Conservation (phyloP, 92 coral and sea anemone species). For the Diadumene lineata region DNA sequence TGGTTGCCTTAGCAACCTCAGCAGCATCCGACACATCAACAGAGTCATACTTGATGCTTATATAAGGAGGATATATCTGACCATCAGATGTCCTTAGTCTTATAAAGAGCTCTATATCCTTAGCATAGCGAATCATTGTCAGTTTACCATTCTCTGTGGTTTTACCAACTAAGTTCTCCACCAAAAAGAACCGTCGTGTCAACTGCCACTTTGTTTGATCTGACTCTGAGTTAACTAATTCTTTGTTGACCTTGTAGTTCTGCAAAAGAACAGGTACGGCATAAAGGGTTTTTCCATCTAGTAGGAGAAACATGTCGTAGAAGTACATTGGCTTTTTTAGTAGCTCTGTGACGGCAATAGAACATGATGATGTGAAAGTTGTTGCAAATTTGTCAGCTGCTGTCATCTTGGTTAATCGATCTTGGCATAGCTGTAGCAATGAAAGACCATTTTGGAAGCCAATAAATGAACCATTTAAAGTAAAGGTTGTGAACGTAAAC, state of each 20-base stretch:
- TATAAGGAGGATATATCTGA: constrained; percentile 82
- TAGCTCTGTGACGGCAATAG: constrained; percentile 62
- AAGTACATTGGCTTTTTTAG: constrained; percentile 56
- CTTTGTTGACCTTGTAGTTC: constrained; percentile 52
- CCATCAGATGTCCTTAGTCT: constrained; percentile 87
- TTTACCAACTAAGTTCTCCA: constrained; percentile 73
- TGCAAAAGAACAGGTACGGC: constrained; percentile 80
- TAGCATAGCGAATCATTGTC: constrained; percentile 70
- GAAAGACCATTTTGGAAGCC: constrained; percentile 62
- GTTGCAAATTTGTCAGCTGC: constrained; percentile 90
- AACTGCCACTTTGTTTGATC: constrained; percentile 75
- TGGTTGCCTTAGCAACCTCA: constrained; percentile 44
- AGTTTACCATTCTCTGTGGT: constrained; percentile 34
- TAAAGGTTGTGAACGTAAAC: constrained; percentile 65
- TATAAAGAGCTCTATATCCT: constrained; percentile 56
- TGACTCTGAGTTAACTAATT: constrained; percentile 56
- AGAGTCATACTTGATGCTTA: constrained; percentile 68
- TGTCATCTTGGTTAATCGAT: constrained; percentile 69
- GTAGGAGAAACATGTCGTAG: constrained; percentile 69
- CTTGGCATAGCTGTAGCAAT: constrained; percentile 72
- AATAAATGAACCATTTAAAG: constrained; percentile 78
- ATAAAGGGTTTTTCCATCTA: constrained; percentile 47
- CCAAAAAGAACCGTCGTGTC: constrained; percentile 75
- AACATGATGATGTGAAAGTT: constrained; percentile 68
- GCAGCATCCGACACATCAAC: constrained; percentile 68